Conservation (phyloP, 2,113 vertebrate species). For the Cavia porcellus region DNA sequence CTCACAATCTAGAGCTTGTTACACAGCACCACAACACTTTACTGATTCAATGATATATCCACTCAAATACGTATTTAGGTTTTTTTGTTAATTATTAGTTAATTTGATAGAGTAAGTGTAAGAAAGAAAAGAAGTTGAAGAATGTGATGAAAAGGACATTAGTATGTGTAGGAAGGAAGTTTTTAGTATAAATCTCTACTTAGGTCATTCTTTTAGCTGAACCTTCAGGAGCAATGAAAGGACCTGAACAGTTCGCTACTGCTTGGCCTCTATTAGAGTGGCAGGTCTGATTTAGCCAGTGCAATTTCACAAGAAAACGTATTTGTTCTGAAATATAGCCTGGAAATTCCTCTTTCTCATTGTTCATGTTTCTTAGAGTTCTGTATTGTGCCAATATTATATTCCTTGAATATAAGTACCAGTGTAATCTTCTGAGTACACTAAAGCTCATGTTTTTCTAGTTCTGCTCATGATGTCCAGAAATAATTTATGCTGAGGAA, state of each 20-base stretch:
- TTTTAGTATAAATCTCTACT: background rate
- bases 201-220: background rate
- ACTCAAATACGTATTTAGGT: background rate
- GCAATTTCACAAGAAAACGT: background rate
- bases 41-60: background rate
- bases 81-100: background rate
- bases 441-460: constrained; percentile 4
- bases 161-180: background rate
- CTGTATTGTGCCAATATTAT: background rate
- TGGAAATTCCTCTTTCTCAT: background rate
- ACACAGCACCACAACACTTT: background rate
- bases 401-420: background rate
- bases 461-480: background rate
- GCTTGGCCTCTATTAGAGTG: background rate
- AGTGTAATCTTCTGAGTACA: background rate
- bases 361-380: background rate
- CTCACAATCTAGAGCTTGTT: background rate
- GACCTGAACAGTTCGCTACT: background rate
- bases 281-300: background rate
- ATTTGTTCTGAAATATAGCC: background rate
- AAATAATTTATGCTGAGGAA: background rate
- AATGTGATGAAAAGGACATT: background rate
- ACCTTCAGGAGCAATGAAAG: background rate
- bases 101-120: background rate
- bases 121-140: background rate